Evolutionary conservation across 2,113 vertebrate genomes (phyloP), one percentile per base, ranked within the genome.

Genomic region (Taurulus bubalis): DNA sequence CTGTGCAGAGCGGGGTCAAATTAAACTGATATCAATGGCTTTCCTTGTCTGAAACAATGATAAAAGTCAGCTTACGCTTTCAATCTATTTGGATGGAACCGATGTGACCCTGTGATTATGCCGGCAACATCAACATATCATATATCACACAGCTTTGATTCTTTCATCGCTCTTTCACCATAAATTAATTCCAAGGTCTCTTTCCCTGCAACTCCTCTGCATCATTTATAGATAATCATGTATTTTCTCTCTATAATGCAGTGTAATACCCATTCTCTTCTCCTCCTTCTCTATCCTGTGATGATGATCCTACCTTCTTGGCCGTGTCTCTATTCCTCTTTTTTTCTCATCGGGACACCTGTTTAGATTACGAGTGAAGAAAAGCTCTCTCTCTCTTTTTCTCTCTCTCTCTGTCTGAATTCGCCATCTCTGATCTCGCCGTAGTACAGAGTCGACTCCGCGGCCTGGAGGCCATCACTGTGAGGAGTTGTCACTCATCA

Each of bases 401-500:
- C 45, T 40, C 40, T 40, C 40, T 40, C 40, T 40, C 40, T 40
- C 40, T 40, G 10, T 12, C 10, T n/a, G 32, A 9, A 36, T 75
- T 42, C 22, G 1, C 60, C 77, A n/a, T 75, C 58, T 84, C 68
- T 65, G 69, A 49, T 85, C 75, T 63, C 10, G 8, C 77, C 11
- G 40, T 4, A 53, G 20, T 34, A 12, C 55, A 58, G 72, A 66
- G 55, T 72, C 62, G 40, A 1, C 76, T 80, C 72, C 47, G 75
- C 75, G 22, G 63, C 42, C 58, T 67, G 60, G 76, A 66, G 34
- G 45, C 59, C 76, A 34, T 80, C 79, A 15, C 83, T 53, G 75
- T 28, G 60, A 89, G 84, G 63, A 83, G 30, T 36, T 81, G 83
- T 80, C 84, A 70, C 67, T 87, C 87, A 85, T 85, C 59, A 75